A percentile compares a stretch with the other conserved stretches of the same genome.
Conservation (phyloP, 2,797 vertebrate species). For the Trichosurus vulpecula region DNA sequence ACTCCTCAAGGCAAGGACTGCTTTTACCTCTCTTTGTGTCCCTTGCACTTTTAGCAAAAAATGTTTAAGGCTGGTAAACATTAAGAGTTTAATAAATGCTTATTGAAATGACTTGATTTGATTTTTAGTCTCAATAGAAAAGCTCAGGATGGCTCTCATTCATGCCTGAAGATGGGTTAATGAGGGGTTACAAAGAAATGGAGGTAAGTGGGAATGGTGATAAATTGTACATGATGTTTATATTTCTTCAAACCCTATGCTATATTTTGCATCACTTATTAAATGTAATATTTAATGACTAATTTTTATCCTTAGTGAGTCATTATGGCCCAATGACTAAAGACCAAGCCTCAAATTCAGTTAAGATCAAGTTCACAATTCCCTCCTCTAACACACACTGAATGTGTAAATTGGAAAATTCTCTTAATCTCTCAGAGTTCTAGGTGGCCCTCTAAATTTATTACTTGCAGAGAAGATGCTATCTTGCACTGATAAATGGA, state of each 20-base stretch:
- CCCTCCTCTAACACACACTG: not conserved
- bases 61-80: not conserved
- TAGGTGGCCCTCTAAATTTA: not conserved
- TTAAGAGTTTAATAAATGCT: not conserved
- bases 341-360: not conserved
- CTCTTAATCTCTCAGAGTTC: not conserved
- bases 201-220: not conserved
- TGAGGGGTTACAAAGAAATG: not conserved
- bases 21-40: not conserved
- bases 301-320: not conserved
- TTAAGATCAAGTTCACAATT: not conserved
- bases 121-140: not conserved
- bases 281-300: not conserved
- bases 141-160: not conserved
- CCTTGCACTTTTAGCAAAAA: not conserved
- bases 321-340: not conserved
- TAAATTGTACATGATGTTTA: not conserved
- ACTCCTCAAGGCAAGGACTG: not conserved
- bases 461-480: not conserved
- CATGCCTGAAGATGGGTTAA: not conserved
- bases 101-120: not conserved
- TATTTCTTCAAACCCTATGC: not conserved
- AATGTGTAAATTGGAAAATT: not conserved
- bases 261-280: not conserved
- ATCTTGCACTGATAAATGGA: not conserved